Evolutionary conservation across 2,113 vertebrate species (phyloP).

Genomic region (Mola mola): DNA sequence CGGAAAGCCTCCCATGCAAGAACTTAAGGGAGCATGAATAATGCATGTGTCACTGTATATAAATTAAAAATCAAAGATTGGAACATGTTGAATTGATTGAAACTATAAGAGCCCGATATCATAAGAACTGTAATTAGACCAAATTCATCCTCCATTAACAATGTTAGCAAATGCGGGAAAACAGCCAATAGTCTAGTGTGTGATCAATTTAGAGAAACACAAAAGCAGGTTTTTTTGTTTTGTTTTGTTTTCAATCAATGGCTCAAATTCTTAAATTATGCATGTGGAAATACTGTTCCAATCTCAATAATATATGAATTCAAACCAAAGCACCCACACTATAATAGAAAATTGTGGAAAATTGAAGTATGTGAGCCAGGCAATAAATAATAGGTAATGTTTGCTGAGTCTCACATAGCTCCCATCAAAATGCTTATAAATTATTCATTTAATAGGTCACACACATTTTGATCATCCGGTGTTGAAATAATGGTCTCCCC

Average conservation of each 20-base stretch:
- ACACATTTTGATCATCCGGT: slow-evolving; percentile 60
- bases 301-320: slow-evolving; percentile 53
- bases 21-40: slow-evolving; percentile 44
- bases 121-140: not conserved
- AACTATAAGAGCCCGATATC: not conserved
- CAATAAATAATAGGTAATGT: slow-evolving; percentile 61
- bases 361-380: slow-evolving; percentile 27
- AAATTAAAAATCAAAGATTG: slow-evolving; percentile 25
- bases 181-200: slow-evolving; percentile 13
- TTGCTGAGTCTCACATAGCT: slow-evolving; percentile 48
- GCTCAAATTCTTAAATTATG: slow-evolving; percentile 50
- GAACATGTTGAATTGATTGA: slow-evolving; percentile 5
- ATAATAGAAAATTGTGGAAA: slow-evolving; percentile 53
- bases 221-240: no score
- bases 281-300: slow-evolving; percentile 56
- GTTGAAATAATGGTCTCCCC: slow-evolving; percentile 46
- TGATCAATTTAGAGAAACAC: slow-evolving; percentile 30
- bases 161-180: slow-evolving; percentile 9
- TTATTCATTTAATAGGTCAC: slow-evolving; percentile 68
- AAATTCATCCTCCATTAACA: slow-evolving; percentile 27
- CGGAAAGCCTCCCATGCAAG: slow-evolving; percentile 15
- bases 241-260: slow-evolving; percentile 39
- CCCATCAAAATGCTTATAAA: slow-evolving; percentile 66
- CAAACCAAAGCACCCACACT: slow-evolving; percentile 50
- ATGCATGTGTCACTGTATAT: slow-evolving; percentile 25